Conservation (phyloP, 2,113 vertebrate genomes). For the Dolichallabes microphthalmus region DNA sequence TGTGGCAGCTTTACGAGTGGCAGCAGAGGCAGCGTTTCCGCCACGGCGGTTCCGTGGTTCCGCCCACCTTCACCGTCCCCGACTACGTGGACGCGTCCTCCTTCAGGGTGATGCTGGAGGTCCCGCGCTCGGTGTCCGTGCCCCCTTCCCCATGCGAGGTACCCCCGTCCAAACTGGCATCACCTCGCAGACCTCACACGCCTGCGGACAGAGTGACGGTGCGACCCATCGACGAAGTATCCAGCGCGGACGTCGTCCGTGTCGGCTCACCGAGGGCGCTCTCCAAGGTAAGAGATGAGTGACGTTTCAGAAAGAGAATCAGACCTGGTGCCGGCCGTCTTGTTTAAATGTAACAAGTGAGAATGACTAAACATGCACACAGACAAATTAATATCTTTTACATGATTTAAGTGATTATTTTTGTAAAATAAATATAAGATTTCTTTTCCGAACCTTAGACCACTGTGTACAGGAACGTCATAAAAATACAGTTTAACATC, state of each 20-base stretch:
- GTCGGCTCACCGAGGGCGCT: constrained; percentile 80
- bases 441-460: too few species aligned
- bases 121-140: constrained; percentile 92
- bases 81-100: constrained; percentile 81
- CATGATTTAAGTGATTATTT: too few species aligned
- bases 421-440: too few species aligned
- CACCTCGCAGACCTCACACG: constrained; percentile 85
- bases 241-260: constrained; percentile 74
- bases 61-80: constrained; percentile 79
- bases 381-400: background rate
- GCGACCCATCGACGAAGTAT: constrained; percentile 80
- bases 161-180: constrained; percentile 77
- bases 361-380: background rate
- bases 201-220: constrained; percentile 90
- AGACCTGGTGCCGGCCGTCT: background rate
- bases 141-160: constrained; percentile 92
- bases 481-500: too few species aligned
- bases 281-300: constrained; percentile 76
- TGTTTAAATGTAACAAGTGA: background rate
- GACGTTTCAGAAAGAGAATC: background rate
- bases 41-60: constrained; percentile 90
- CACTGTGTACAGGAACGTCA: too few species aligned
- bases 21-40: constrained; percentile 97
- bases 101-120: constrained; percentile 86
- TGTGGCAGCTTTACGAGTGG: constrained; percentile 98